phyloP scores from a whole-genome alignment of 1,140 invertebrate genomes.

The Agraylea sexmaculata region DNA sequence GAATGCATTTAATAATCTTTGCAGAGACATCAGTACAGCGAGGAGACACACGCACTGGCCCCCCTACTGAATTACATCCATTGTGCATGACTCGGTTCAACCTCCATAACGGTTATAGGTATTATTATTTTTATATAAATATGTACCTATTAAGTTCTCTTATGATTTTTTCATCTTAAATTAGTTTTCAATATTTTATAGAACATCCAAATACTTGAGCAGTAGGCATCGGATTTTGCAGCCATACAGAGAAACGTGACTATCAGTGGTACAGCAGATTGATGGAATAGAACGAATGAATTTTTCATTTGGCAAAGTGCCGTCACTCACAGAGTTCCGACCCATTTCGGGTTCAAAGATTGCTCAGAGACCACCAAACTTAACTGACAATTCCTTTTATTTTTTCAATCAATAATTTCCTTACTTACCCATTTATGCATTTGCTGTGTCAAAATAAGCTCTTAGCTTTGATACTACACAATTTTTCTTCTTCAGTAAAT shows the following conservation, averaged over 20 bases:
- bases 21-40: conserved; percentile 42
- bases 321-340: conserved; percentile 39
- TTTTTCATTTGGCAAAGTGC: conserved; percentile 38
- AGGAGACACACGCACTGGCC: conserved; percentile 37
- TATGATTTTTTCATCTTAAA: not conserved
- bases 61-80: conserved; percentile 33
- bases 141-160: too few relatives aligned
- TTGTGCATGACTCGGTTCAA: conserved; percentile 42
- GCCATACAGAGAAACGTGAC: conserved; percentile 89
- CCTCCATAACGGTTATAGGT: conserved; percentile 38
- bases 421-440: too few relatives aligned
- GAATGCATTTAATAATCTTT: conserved; percentile 12
- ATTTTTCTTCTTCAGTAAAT: too few relatives aligned
- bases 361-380: conserved; percentile 11
- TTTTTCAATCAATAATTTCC: too few relatives aligned
- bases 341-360: conserved; percentile 25
- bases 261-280: conserved; percentile 29
- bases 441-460: too few relatives aligned
- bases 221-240: conserved; percentile 90
- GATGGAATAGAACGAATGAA: conserved; percentile 25
- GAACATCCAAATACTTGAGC: conserved; percentile 90
- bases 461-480: too few relatives aligned
- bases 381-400: too few relatives aligned
- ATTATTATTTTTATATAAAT: conserved; percentile 9
- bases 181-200: conserved; percentile 33